Conservation (phyloP, 1,140 invertebrate genomes). For the Uloborus diversus region DNA sequence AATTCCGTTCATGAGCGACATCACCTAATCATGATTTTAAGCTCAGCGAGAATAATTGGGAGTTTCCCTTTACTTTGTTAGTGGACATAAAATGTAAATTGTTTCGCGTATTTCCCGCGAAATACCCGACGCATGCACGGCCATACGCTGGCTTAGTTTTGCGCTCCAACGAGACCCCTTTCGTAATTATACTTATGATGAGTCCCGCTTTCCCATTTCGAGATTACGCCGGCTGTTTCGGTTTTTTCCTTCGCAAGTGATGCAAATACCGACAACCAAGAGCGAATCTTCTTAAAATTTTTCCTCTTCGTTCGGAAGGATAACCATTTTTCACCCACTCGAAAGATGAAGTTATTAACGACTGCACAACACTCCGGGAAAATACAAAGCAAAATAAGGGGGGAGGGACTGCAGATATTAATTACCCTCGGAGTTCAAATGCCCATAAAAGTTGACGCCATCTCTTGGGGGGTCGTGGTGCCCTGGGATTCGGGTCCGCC, state of each 20-base stretch:
- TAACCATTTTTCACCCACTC: conserved; percentile 46
- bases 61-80: not conserved
- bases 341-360: conserved; percentile 57
- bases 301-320: not conserved
- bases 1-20: too few relatives aligned
- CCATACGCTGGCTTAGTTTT: not conserved
- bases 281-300: conserved; percentile 9
- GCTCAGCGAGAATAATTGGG: not conserved
- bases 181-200: conserved; percentile 44
- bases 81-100: conserved; percentile 37
- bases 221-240: conserved; percentile 26
- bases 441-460: conserved; percentile 54
- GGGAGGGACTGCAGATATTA: conserved; percentile 7
- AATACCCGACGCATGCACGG: not conserved
- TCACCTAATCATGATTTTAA: not conserved
- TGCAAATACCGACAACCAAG: conserved; percentile 4
- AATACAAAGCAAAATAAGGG: conserved; percentile 31
- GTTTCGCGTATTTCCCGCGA: not conserved
- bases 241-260: not conserved
- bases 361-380: conserved; percentile 26
- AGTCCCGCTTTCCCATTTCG: conserved; percentile 30
- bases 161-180: not conserved
- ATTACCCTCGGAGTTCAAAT: conserved; percentile 54
- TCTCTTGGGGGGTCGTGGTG: conserved; percentile 12
- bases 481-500: conserved; percentile 39